Evolutionary conservation across 1,140 invertebrate species (phyloP).

Genomic region (Hypsibius dujardini): DNA sequence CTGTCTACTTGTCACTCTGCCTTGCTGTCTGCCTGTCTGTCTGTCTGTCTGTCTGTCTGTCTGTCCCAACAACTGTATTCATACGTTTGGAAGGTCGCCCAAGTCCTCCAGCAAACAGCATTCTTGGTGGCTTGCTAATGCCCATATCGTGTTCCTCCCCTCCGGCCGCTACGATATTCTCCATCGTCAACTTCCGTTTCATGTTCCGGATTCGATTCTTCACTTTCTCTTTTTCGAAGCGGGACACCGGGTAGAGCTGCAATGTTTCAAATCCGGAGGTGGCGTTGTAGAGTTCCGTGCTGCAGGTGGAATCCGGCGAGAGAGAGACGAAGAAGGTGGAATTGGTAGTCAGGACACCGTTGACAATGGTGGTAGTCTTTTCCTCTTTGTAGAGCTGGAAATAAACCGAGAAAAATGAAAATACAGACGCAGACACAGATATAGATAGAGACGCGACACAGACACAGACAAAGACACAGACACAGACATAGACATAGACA

Average conservation of each 20-base stretch:
- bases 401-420: background rate
- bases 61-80: background rate
- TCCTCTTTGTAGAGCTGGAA: conserved; percentile 14
- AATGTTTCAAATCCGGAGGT: background rate
- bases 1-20: too few species aligned
- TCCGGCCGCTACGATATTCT: background rate
- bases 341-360: background rate
- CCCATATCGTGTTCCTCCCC: background rate
- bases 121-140: background rate
- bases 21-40: too few species aligned
- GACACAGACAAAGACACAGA: too few species aligned
- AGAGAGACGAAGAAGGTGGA: background rate
- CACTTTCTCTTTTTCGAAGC: background rate
- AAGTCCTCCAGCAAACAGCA: background rate
- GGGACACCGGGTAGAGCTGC: background rate
- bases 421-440: background rate
- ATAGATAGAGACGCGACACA: background rate
- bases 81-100: background rate
- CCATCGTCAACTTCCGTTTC: background rate
- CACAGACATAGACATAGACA: too few species aligned
- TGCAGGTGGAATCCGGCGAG: conserved; percentile 10
- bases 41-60: too few species aligned
- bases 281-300: conserved; percentile 2
- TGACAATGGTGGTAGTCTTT: background rate
- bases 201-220: background rate